These are phyloP conservation scores for Poeciliopsis turrubarensis DNA, from an alignment of 2,113 vertebrate genomes.

Conservation along the genomic window DNA sequence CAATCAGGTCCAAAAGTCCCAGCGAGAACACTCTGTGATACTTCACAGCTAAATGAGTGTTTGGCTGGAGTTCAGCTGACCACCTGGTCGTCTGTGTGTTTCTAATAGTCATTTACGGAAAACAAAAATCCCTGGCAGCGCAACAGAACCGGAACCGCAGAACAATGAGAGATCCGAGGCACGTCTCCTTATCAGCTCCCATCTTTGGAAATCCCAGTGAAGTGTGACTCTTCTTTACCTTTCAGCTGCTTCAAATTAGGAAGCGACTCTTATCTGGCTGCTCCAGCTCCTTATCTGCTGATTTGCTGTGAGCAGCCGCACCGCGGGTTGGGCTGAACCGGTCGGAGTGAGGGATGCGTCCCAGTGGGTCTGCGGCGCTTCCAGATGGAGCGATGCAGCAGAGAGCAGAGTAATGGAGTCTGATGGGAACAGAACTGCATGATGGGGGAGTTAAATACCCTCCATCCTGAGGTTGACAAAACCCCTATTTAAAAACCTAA, in stretches of 20 bases:
- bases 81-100: conserved; percentile 25
- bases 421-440: conserved; percentile 20
- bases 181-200: conserved; percentile 32
- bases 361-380: conserved; percentile 20
- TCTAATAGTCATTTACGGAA: conserved; percentile 35
- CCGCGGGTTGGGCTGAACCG: conserved; percentile 5
- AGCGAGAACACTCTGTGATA: neutral
- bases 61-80: conserved; percentile 15
- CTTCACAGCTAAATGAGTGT: conserved; percentile 15
- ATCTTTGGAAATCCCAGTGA: conserved; percentile 42
- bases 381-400: conserved; percentile 26
- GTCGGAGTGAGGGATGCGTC: conserved; percentile 21
- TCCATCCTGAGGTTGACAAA: neutral
- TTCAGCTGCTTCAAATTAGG: conserved; percentile 54
- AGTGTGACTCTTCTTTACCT: conserved; percentile 52
- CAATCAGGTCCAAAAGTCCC: neutral
- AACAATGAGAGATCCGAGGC: conserved; percentile 46
- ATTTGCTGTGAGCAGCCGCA: conserved; percentile 9
- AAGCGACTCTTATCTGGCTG: conserved; percentile 39
- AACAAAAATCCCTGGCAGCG: conserved; percentile 31
- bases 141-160: conserved; percentile 53
- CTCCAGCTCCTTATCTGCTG: conserved; percentile 35
- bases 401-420: conserved; percentile 37
- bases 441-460: conserved; percentile 19
- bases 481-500: neutral